Evolutionary conservation across 2,113 vertebrate genomes (phyloP), one percentile per base, ranked within the genome.

Genomic region (Camelus dromedarius): DNA sequence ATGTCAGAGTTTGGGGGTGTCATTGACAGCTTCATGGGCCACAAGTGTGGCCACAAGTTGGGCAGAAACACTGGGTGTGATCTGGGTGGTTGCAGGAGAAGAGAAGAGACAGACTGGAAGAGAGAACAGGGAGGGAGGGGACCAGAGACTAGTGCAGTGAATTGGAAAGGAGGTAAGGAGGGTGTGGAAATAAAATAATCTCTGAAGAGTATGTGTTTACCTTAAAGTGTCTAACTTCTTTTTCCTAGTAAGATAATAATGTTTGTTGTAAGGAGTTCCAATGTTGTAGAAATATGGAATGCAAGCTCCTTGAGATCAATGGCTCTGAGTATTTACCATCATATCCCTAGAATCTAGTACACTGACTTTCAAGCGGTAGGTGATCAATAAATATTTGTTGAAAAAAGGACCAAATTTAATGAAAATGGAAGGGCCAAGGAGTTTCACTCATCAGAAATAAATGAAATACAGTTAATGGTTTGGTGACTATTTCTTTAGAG

Each of bases 381-480:
- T 18, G 28, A 81, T 30, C 52, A 72, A 60, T 67, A 94, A 77
- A 56, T 85, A 73, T 62, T 86, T 52, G 9, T 73, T 81, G 69
- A 79, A 50, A 64, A 93, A 77, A n/a, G 46, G n/a, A 79, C 73
- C 73, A 54, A 76, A 69, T 46, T 66, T 26, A 92, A 79, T 38
- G 30, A 79, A 79, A 79, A 42, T 82, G 64, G 90, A 95, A 92
- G 13, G 16, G 14, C 30, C 54, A 89, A 56, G 77, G 66, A 88
- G 64, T 91, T 30, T 92, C 72, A 64, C 19, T 75, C 50, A 70
- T 32, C 58, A 95, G 79, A 95, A 93, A 56, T 75, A 79, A 48
- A 38, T 72, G 38, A 52, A 73, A 72, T 66, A 72, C 20, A 80
- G 20, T 66, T 89, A 81, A 67, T 62, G 46, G 13, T 93, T 92